Evolutionary conservation across 2,888 invertebrate species (phyloP).

Genomic region (Macrosiphum euphorbiae): DNA sequence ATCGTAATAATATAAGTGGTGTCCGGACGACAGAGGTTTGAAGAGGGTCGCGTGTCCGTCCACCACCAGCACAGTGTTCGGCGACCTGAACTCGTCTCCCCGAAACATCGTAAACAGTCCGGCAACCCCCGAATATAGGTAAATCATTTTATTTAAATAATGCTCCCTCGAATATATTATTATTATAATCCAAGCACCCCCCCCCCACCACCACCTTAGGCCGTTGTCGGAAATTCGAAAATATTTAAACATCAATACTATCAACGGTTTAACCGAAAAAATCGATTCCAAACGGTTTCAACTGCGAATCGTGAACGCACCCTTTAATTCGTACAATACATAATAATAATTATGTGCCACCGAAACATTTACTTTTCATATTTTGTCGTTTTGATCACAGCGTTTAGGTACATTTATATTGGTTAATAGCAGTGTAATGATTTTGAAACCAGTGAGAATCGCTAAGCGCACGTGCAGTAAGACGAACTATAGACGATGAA

Average conservation of each 20-base stretch:
- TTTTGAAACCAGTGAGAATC: neutral
- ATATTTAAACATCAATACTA: neutral
- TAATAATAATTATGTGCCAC: too few species aligned
- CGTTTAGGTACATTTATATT: too few species aligned
- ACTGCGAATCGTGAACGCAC: neutral
- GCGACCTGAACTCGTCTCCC: neutral
- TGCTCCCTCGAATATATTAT: neutral
- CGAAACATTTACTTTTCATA: neutral
- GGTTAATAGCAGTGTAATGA: neutral
- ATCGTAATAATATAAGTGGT: neutral
- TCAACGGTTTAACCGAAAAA: neutral
- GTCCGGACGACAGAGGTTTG: neutral
- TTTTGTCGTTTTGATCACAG: neutral
- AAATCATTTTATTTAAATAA: constrained; percentile 7
- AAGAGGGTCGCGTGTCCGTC: neutral
- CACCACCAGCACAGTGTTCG: neutral
- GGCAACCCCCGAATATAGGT: neutral
- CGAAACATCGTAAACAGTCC: neutral
- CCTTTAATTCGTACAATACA: neutral
- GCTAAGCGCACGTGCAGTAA: neutral
- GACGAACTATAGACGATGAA: neutral
- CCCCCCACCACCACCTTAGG: neutral
- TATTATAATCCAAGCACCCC: neutral
- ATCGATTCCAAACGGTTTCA: neutral
- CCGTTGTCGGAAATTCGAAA: neutral